Conservation (phyloP, 2,113 vertebrate genomes). For the Cariama cristata region DNA sequence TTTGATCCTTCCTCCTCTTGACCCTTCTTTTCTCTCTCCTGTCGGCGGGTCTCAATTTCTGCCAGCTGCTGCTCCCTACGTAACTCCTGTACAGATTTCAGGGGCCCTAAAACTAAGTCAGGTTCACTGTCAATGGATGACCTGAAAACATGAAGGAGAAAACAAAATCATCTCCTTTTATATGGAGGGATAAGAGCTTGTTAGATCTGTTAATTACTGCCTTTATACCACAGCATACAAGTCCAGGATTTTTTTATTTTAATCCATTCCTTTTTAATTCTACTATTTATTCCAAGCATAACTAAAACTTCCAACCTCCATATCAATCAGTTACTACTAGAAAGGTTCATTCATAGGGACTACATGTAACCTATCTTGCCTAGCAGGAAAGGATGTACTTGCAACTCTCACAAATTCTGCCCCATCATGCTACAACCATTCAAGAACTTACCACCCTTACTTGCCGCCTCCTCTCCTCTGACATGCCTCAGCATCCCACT, state of each 20-base stretch:
- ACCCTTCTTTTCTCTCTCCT: slow-evolving; percentile 86
- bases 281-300: background rate
- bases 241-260: background rate
- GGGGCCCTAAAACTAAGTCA: slow-evolving; percentile 92
- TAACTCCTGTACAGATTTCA: slow-evolving; percentile 89
- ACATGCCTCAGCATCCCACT: background rate
- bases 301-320: background rate
- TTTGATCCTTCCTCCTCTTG: slow-evolving; percentile 79
- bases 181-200: background rate
- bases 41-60: slow-evolving; percentile 87
- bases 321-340: background rate
- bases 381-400: background rate
- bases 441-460: background rate
- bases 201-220: background rate
- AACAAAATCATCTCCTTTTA: background rate
- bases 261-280: background rate
- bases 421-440: background rate
- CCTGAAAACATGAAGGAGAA: slow-evolving; percentile 64
- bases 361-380: background rate
- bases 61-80: slow-evolving; percentile 92
- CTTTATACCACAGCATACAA: background rate
- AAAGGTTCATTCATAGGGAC: background rate
- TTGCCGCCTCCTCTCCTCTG: background rate
- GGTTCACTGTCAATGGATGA: slow-evolving; percentile 98
- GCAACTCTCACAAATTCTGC: background rate